These are phyloP conservation scores for Tupaia tana DNA, from an alignment of 2,113 vertebrate genomes.

Conservation along the genomic window DNA sequence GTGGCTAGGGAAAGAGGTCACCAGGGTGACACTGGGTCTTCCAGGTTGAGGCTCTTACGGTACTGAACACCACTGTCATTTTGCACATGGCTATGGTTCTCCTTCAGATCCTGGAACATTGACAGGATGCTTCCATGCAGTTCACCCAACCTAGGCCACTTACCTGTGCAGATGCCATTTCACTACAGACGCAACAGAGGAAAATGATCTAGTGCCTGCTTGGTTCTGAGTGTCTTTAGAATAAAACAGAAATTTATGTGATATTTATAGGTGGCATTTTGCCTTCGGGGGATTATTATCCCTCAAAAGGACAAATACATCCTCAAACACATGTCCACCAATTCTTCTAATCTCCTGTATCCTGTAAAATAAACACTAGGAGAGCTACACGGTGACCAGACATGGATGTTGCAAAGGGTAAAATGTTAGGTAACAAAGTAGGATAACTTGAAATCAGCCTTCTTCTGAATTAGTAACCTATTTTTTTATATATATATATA, in stretches of 20 bases:
- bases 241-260: conserved; percentile 3
- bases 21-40: background rate
- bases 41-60: background rate
- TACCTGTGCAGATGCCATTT: background rate
- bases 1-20: background rate
- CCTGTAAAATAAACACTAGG: background rate
- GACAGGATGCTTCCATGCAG: background rate
- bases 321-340: background rate
- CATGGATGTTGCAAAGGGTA: background rate
- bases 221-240: background rate
- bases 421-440: conserved; percentile 64
- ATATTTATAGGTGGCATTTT: background rate
- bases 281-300: background rate
- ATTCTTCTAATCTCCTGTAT: background rate
- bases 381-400: background rate
- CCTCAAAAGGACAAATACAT: background rate
- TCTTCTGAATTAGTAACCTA: conserved; percentile 53
- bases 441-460: conserved; percentile 56
- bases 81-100: background rate
- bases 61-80: background rate
- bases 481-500: background rate
- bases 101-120: background rate
- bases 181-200: background rate
- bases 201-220: background rate
- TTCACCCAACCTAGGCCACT: background rate